Conservation (phyloP, 2,888 invertebrate genomes). For the Drepana falcataria region DNA sequence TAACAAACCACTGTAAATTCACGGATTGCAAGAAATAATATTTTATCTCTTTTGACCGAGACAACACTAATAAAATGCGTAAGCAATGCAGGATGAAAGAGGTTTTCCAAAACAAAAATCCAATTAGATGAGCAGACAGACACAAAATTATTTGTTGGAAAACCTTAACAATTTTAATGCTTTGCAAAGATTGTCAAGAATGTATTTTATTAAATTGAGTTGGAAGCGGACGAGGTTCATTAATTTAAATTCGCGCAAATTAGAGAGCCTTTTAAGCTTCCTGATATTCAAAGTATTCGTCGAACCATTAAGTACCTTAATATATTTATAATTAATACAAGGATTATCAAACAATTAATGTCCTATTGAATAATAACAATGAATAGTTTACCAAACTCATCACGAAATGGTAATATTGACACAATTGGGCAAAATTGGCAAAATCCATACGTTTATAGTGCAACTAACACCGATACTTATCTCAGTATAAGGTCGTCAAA, state of each 20-base stretch:
- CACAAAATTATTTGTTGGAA: conserved; percentile 9
- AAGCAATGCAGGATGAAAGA: conserved; percentile 12
- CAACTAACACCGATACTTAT: no score
- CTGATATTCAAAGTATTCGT: conserved; percentile 5
- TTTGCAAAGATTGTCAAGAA: conserved; percentile 13
- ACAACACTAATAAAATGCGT: conserved; percentile 1
- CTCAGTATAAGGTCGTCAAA: no score
- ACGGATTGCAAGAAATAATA: not conserved
- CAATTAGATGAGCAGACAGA: conserved; percentile 17
- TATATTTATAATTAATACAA: no score
- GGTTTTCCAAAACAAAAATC: conserved; percentile 8
- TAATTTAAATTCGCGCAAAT: conserved; percentile 17
- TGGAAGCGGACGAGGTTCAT: conserved; percentile 12
- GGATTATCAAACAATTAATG: no score
- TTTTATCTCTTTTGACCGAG: not conserved
- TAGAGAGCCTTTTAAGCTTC: conserved; percentile 16
- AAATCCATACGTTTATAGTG: no score
- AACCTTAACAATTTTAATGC: conserved; percentile 12
- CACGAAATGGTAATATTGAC: no score
- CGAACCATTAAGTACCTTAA: conserved; percentile 11
- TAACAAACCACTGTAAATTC: not conserved
- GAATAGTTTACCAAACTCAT: no score
- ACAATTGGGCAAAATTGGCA: no score
- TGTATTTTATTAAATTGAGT: conserved; percentile 9
- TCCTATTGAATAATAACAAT: no score